Base-by-base conservation (phyloP, 1,140 invertebrate species). In the Bradynema listronoti region DNA sequence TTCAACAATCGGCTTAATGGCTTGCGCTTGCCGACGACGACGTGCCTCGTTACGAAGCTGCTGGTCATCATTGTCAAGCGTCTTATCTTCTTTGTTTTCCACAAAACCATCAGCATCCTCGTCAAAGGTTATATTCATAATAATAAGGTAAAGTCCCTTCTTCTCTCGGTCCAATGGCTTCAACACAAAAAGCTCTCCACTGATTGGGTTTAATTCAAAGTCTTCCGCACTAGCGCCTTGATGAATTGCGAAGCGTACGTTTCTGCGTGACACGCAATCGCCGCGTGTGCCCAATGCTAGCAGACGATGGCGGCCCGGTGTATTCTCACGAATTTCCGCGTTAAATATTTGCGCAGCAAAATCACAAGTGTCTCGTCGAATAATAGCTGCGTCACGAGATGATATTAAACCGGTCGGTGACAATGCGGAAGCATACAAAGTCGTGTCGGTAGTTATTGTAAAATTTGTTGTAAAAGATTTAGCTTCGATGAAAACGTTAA, bases 241-340 rank as follows among this genome's bases (percentile, higher is more conserved):
- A 32, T 61, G 45, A 33, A 68, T 55, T 16, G 68, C 49, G 39
- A 58, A 63, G 41, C 54, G 29, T 11, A 63, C 45, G 41, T 53
- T 63, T 22, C 49, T 52, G 1, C 55, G 27, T 24, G 5, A 56
- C 4, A 30, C 29, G 30, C 61, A 63, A 41, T 34, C 51, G 24
- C 61, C 59, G 45, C 29, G 47, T 1, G 72, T 55, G n/a, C 46
- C 42, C 2, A 75, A 56, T n/a, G 33, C 63, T 27, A 52, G 43
- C 42, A 73, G 29, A 14, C 56, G 61, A 16, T 54, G 58, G 24
- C 56, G 50, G 25, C 55, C 71, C 36, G 41, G 39, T 3, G 53
- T 49, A 42, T 78, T 75, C 55, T 71, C 69, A 11, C 4, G 47
- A 16, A 71, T 72, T 47, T 71, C 72, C 16, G 65, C 56, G 41